phyloP scores from a whole-genome alignment of 2,113 vertebrate genomes.

The Gallinago paraguaiae region DNA sequence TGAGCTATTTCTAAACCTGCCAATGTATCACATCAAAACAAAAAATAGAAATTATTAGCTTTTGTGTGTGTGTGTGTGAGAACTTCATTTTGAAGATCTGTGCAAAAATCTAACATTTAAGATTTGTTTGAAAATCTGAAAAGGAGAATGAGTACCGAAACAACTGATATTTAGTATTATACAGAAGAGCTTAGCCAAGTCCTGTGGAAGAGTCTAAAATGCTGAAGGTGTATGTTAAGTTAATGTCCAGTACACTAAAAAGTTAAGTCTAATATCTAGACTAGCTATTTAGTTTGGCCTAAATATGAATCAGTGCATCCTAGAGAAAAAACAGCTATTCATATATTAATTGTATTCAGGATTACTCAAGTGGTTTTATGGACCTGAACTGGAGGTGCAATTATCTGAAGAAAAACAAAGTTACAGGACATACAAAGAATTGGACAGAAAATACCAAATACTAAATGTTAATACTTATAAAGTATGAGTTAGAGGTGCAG shows the following conservation, averaged over 20 bases:
- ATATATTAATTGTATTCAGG: background rate
- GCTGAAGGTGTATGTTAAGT: background rate
- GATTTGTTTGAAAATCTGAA: background rate
- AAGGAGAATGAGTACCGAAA: background rate
- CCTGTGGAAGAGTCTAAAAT: background rate
- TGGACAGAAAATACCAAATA: background rate
- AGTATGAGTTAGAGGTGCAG: background rate
- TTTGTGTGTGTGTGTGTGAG: background rate
- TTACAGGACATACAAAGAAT: background rate
- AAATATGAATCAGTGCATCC: background rate
- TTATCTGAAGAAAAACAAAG: background rate
- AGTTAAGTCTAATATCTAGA: background rate
- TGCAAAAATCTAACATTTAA: background rate
- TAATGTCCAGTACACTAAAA: background rate
- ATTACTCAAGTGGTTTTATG: background rate
- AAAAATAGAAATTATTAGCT: background rate
- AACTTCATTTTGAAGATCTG: background rate
- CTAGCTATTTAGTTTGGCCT: background rate
- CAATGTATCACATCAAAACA: background rate
- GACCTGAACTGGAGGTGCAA: background rate
- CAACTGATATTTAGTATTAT: background rate
- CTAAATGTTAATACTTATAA: background rate
- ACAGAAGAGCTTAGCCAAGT: background rate
- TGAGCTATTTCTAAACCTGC: background rate
- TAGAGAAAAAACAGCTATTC: background rate